These are phyloP conservation scores for Euura lappo DNA, from an alignment of 1,140 invertebrate species.

Conservation along the genomic window DNA sequence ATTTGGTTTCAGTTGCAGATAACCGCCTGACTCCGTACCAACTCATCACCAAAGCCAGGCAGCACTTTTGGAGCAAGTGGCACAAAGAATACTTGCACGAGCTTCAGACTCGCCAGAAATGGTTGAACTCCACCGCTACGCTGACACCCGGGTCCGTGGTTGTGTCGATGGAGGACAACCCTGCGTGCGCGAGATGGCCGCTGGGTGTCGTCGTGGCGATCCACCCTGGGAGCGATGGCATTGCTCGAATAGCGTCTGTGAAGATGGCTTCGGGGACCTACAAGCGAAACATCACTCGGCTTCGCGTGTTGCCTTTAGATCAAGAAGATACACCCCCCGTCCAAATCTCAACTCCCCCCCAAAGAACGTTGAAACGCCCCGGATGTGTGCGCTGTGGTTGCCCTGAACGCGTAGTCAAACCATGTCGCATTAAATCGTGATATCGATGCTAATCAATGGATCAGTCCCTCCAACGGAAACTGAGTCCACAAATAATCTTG, in stretches of 20 bases:
- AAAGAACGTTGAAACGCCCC: no score
- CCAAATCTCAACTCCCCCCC: no score
- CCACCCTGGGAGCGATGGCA: conserved; percentile 6
- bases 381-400: no score
- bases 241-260: conserved; percentile 9
- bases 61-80: conserved; percentile 39
- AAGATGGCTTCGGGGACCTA: background rate
- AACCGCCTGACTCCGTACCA: conserved; percentile 17
- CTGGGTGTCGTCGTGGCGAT: background rate
- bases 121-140: conserved; percentile 23
- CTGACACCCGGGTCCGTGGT: conserved; percentile 41
- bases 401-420: no score
- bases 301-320: no score
- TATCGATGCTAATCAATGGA: no score
- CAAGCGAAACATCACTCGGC: conserved; percentile 7
- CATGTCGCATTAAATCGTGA: no score
- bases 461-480: no score
- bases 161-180: conserved; percentile 42
- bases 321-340: no score
- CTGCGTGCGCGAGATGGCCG: no score
- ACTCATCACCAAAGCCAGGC: conserved; percentile 27
- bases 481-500: no score
- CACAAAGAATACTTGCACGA: conserved; percentile 30
- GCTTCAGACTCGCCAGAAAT: conserved; percentile 41
- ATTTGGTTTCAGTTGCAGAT: conserved; percentile 11